A percentile compares a stretch with the other conserved stretches of the same genome.
Evolutionary conservation across 1,140 invertebrate genomes (phyloP).

Genomic region (Neoseiulus cucumeris): DNA sequence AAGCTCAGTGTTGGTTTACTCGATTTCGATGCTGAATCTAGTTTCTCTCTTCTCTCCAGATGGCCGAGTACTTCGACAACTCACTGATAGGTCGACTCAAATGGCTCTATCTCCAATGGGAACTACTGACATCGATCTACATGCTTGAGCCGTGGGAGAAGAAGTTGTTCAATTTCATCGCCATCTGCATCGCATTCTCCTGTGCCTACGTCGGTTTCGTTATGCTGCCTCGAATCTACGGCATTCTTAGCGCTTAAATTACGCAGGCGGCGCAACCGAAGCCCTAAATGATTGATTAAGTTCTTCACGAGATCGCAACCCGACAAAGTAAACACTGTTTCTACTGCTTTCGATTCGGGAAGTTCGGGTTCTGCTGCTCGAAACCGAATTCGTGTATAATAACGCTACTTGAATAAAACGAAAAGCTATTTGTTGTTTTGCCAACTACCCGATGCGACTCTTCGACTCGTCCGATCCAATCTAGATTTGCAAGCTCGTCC

Average conservation of each 20-base stretch:
- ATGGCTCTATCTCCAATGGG: slow-evolving; percentile 6
- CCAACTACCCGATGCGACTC: too few species aligned
- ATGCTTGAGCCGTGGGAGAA: slow-evolving; percentile 4
- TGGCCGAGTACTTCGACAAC: slow-evolving; percentile 8
- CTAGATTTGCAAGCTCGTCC: too few species aligned
- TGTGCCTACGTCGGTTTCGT: not conserved
- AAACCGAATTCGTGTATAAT: too few species aligned
- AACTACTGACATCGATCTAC: slow-evolving; percentile 1
- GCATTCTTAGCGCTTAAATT: too few species aligned
- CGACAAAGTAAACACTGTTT: too few species aligned
- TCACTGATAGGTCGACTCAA: not conserved
- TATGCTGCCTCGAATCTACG: not conserved
- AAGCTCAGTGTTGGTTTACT: too few species aligned
- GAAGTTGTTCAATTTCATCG: slow-evolving; percentile 5
- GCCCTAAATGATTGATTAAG: too few species aligned
- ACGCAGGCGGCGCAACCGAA: too few species aligned
- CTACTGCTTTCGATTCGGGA: too few species aligned
- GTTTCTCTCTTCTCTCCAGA: not conserved
- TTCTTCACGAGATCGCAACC: too few species aligned
- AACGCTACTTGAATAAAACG: not conserved
- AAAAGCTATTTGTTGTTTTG: not conserved
- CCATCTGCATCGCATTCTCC: not conserved
- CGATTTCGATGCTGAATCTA: not conserved
- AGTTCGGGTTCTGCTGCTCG: too few species aligned
- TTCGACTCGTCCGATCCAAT: too few species aligned